Conservation (phyloP, 2,888 invertebrate genomes). For the Leuctra nigra region DNA sequence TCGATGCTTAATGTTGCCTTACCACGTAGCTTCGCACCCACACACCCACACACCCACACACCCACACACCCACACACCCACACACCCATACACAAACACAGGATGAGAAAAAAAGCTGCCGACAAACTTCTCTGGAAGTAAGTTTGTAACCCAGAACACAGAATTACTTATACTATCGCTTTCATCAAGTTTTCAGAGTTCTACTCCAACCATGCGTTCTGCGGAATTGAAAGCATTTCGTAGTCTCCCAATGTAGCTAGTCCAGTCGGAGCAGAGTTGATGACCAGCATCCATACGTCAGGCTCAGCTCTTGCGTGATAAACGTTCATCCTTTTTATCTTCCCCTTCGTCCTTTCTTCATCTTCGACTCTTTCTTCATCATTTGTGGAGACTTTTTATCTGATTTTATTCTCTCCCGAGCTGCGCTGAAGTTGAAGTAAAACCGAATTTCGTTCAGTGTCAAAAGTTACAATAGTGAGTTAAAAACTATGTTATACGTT, state of each 20-base stretch:
- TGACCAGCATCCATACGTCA: not conserved
- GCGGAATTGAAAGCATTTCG: constrained; percentile 16
- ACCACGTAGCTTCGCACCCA: constrained; percentile 7
- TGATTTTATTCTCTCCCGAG: not conserved
- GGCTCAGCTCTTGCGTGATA: not conserved
- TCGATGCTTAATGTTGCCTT: not conserved
- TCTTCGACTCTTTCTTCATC: not conserved
- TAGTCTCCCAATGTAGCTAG: not conserved
- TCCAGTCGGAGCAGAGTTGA: no score
- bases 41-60: no score
- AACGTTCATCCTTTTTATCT: constrained; percentile 1
- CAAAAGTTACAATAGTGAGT: not conserved
- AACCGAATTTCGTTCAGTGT: not conserved
- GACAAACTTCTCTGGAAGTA: not conserved
- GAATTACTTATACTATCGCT: constrained; percentile 10
- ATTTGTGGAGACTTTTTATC: not conserved
- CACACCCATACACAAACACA: no score
- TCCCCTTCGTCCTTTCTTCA: not conserved
- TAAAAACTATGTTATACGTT: not conserved
- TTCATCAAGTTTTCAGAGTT: constrained; percentile 14
- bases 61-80: no score
- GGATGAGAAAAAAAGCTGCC: not conserved
- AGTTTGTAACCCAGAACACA: not conserved
- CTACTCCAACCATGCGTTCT: not conserved
- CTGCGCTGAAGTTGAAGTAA: not conserved